These are phyloP conservation scores for Gorsachius goisagi DNA, from an alignment of 2,113 vertebrate species.

Conservation along the genomic window DNA sequence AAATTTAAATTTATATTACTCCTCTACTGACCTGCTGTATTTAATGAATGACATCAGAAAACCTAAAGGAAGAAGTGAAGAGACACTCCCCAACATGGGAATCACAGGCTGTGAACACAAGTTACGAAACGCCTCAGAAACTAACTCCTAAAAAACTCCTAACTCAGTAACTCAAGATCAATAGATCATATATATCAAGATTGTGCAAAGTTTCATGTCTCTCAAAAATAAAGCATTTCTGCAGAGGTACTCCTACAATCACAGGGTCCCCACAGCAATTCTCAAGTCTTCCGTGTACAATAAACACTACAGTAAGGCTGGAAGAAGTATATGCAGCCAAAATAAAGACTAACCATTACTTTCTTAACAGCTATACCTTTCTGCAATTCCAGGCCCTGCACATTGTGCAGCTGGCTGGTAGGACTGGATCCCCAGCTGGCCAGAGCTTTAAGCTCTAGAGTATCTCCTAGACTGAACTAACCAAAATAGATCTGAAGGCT, in stretches of 20 bases:
- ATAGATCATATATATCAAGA: not conserved
- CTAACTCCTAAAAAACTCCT: not conserved
- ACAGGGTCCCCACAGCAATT: not conserved
- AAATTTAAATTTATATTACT: not conserved
- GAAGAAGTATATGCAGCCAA: not conserved
- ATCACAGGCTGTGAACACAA: not conserved
- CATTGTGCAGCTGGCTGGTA: fast-evolving
- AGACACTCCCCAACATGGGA: not conserved
- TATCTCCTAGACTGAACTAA: not conserved
- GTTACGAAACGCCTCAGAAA: too few species aligned
- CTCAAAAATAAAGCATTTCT: not conserved
- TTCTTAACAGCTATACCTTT: not conserved
- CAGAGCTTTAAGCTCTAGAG: not conserved
- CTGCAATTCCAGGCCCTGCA: not conserved
- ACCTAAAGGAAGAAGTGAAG: not conserved
- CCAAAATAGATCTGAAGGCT: not conserved
- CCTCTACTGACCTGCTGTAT: not conserved
- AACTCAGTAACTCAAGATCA: not conserved
- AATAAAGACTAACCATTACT: not conserved
- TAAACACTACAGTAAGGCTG: not conserved
- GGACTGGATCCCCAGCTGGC: not conserved
- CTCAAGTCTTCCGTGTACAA: not conserved
- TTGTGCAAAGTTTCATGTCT: not conserved
- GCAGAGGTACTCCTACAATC: not conserved
- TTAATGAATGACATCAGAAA: not conserved